Evolutionary conservation across 2,797 vertebrate species (phyloP).

Genomic region (Benthosema pterotum): DNA sequence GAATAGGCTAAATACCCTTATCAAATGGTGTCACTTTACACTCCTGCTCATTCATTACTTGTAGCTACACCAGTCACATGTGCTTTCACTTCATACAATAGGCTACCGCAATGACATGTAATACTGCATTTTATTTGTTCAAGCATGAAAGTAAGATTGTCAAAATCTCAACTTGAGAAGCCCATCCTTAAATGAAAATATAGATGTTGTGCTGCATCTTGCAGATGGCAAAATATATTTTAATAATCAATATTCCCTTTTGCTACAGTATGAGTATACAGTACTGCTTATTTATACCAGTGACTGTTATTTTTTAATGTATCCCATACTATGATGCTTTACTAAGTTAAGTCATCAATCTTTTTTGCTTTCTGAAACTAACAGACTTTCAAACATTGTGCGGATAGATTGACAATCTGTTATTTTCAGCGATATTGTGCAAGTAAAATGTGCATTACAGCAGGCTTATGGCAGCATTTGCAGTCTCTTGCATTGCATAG

Average conservation of each 20-base stretch:
- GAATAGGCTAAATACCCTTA: neutral
- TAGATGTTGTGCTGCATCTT: too few relatives aligned
- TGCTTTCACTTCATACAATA: slow-evolving; percentile 17
- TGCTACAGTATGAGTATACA: neutral
- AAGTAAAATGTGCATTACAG: too few relatives aligned
- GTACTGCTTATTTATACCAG: neutral
- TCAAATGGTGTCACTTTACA: slow-evolving; percentile 11
- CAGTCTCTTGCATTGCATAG: neutral
- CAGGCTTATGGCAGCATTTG: slow-evolving; percentile 7
- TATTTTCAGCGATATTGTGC: too few relatives aligned
- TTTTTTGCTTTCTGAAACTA: too few relatives aligned
- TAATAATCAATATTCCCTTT: neutral
- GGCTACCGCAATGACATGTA: slow-evolving; percentile 10
- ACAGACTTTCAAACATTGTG: too few relatives aligned
- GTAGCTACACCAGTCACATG: slow-evolving; percentile 4
- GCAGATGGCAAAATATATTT: neutral
- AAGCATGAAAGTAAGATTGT: neutral
- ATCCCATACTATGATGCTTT: too few relatives aligned
- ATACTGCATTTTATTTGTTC: neutral
- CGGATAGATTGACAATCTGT: too few relatives aligned
- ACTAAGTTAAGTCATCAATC: too few relatives aligned
- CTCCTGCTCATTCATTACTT: slow-evolving; percentile 21
- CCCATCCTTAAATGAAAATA: too few relatives aligned
- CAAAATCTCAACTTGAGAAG: too few relatives aligned
- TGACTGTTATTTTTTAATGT: neutral